Evolutionary conservation across 2,888 invertebrate species (phyloP), one percentile per base, ranked within the genome.

Genomic region (Drosophila aldrichi): DNA sequence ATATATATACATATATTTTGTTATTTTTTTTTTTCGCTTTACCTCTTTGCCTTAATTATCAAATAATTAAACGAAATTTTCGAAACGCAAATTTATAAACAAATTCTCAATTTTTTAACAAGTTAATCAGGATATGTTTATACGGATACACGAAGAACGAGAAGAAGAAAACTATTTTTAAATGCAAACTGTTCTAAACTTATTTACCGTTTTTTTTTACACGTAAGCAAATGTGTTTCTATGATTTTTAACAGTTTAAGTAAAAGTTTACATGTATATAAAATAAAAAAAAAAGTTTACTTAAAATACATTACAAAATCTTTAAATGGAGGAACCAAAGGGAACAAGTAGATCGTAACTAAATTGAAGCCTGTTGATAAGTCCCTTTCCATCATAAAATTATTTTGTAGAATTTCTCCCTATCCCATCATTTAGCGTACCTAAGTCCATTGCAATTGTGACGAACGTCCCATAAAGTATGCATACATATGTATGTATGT

Each of bases 201-300:
- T 67, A 74, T 49, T 72, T 49, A 69, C 74, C 41, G 70, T 70
- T 57, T 48, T 43, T 60, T 43, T 66, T 61, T 72, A 77, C 52
- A 58, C 66, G 51, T 86, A 84, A 86, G 87, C 72, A 60, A 85
- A 69, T 86, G 73, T 88, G 74, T 89, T 84, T 79, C 62, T 74
- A 82, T 74, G 69, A 78, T 76, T 79, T 82, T 54, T 79, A 82
- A 69, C 67, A 69, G 43, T 57, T 74, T 88, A 84, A 84, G 89
- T 77, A 55, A 87, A 63, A 68, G 74, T 88, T 70, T 86, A 82
- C 58, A 68, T 84, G 75, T 82, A 76, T 88, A 88, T 85, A 85
- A 82, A 85, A 82, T 87, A 75, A 81, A 70, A 59, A 81, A 70
- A 59, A 70, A 70, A 20, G 64, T 59, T 52, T 70, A 74, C 61